Percentiles rank a stretch among this genome's conserved stretches.
phyloP scores from a whole-genome alignment of 2,888 invertebrate species.

The Rambutsinella grinnellia region DNA sequence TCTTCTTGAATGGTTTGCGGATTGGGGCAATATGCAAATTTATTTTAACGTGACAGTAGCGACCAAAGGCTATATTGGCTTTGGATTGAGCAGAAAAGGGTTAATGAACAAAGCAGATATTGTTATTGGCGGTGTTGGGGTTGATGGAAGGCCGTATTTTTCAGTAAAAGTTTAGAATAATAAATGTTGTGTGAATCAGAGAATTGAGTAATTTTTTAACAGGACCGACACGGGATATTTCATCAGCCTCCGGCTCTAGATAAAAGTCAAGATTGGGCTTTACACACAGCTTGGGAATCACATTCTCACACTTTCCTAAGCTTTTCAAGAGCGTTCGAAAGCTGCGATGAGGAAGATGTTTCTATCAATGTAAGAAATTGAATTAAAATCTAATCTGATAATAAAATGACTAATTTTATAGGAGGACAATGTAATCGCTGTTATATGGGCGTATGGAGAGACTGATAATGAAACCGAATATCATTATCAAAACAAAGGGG shows the following conservation, averaged over 20 bases:
- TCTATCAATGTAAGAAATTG: not conserved
- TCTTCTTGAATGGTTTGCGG: not conserved
- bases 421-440: not conserved
- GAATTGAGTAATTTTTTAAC: not conserved
- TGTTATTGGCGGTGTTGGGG: slow-evolving; percentile 15
- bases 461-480: slow-evolving; percentile 27
- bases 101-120: slow-evolving; percentile 13
- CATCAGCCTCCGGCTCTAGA: slow-evolving; percentile 1
- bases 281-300: not conserved
- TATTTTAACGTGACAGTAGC: slow-evolving; percentile 4
- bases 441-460: slow-evolving; percentile 43
- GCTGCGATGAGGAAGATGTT: not conserved
- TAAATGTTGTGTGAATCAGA: not conserved
- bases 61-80: slow-evolving; percentile 23
- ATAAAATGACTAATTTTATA: not conserved
- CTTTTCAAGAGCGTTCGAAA: not conserved
- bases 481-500: slow-evolving; percentile 33
- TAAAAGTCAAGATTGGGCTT: not conserved
- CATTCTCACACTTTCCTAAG: not conserved
- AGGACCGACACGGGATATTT: slow-evolving; percentile 1
- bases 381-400: not conserved
- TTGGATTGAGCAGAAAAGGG: slow-evolving; percentile 11
- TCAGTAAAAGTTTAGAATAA: not conserved
- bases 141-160: slow-evolving; percentile 16
- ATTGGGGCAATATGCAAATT: not conserved